Evolutionary conservation across 2,113 vertebrate species (phyloP).

Genomic region (Vicugna pacos): DNA sequence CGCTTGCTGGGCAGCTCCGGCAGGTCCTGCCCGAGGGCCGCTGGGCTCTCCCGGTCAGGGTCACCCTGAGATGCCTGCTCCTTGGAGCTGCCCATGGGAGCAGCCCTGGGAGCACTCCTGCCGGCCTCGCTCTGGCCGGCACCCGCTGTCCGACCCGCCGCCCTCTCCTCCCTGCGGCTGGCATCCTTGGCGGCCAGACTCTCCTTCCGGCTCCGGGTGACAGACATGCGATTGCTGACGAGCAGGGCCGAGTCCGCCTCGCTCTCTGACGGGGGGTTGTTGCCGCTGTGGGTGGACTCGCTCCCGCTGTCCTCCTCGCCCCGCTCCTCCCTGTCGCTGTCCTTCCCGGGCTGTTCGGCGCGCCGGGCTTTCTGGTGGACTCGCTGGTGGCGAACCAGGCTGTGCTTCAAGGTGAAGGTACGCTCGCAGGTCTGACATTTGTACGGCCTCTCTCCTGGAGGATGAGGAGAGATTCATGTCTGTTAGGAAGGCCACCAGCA

Average conservation of each 20-base stretch:
- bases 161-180: conserved; percentile 78
- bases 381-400: conserved; percentile 97
- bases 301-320: conserved; percentile 91
- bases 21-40: conserved; percentile 87
- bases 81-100: not conserved
- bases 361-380: conserved; percentile 94
- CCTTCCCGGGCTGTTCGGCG: conserved; percentile 86
- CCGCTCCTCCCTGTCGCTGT: conserved; percentile 87
- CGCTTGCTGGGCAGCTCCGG: conserved; percentile 89
- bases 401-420: conserved; percentile 99
- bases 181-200: conserved; percentile 60
- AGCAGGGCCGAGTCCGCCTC: conserved; percentile 85
- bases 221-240: conserved; percentile 51
- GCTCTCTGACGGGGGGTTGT: conserved; percentile 90
- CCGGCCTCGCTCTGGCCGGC: conserved; percentile 58
- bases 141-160: not conserved
- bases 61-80: conserved; percentile 79
- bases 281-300: conserved; percentile 91
- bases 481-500: accelerated
- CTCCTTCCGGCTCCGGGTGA: conserved; percentile 81
- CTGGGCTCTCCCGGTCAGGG: conserved; percentile 76
- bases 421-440: conserved; percentile 96
- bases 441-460: conserved; percentile 95
- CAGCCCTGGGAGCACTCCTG: conserved; percentile 68
- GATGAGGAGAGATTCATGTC: not conserved